Evolutionary conservation across 1,140 invertebrate genomes (phyloP).

Genomic region (Metaphire vulgaris): DNA sequence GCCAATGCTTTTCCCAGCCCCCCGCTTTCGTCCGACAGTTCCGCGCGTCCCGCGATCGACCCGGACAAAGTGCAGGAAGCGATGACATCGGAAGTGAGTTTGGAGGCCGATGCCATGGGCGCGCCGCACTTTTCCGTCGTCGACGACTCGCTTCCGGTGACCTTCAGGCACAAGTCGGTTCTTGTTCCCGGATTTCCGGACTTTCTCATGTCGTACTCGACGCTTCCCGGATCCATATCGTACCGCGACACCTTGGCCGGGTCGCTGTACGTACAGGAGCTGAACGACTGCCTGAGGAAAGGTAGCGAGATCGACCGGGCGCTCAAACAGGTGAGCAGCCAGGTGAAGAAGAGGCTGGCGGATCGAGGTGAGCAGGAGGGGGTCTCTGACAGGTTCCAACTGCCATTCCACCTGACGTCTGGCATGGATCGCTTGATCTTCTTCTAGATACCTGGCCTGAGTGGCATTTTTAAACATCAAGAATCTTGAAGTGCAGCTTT

Average conservation of each 20-base stretch:
- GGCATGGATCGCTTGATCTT: too few species aligned
- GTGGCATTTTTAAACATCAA: too few species aligned
- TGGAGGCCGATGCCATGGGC: neutral
- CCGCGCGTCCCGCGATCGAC: neutral
- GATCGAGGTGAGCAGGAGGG: too few species aligned
- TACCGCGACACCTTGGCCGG: neutral
- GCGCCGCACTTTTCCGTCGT: too few species aligned
- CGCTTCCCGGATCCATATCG: neutral
- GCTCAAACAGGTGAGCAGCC: too few species aligned
- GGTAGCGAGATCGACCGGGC: too few species aligned
- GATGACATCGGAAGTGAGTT: neutral
- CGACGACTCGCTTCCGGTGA: too few species aligned
- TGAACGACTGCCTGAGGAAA: constrained; percentile 12
- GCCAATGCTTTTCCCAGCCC: neutral
- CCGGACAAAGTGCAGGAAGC: neutral
- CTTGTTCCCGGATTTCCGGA: constrained; percentile 1
- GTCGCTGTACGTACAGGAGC: neutral
- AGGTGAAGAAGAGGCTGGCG: too few species aligned
- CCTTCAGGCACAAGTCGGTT: neutral
- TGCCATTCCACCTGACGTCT: too few species aligned
- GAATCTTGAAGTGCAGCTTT: too few species aligned
- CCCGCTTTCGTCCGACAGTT: neutral
- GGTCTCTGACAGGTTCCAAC: too few species aligned
- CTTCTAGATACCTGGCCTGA: too few species aligned
- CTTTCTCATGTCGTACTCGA: constrained; percentile 5